phyloP scores from a whole-genome alignment of 2,888 invertebrate genomes.

The Monopis laevigella region DNA sequence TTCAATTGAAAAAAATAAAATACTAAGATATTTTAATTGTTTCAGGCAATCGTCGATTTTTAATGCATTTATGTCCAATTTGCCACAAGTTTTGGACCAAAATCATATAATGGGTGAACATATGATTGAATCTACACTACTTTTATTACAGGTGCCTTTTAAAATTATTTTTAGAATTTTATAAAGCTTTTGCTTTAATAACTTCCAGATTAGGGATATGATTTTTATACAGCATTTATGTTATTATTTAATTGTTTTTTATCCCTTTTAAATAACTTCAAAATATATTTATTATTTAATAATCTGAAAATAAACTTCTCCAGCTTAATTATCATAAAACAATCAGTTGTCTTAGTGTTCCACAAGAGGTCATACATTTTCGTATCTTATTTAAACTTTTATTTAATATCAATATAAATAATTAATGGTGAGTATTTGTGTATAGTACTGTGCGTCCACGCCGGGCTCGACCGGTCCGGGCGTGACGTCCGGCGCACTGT shows the following conservation, averaged over 20 bases:
- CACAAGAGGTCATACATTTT: not conserved
- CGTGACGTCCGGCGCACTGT: no score
- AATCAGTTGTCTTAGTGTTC: not conserved
- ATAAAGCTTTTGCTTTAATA: no score
- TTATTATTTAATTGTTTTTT: no score
- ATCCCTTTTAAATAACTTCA: no score
- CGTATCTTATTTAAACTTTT: not conserved
- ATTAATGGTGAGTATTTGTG: no score
- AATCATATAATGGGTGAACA: slow-evolving; percentile 94
- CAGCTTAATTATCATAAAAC: no score
- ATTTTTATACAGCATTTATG: no score
- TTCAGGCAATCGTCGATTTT: slow-evolving; percentile 90
- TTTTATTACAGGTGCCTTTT: slow-evolving; percentile 38
- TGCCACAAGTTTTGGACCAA: slow-evolving; percentile 94
- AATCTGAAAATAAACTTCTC: no score
- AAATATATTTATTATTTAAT: no score
- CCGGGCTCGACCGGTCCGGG: slow-evolving; percentile 72
- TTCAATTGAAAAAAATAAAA: no score
- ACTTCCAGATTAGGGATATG: no score
- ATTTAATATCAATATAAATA: not conserved
- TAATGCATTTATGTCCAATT: slow-evolving; percentile 92
- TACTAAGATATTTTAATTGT: slow-evolving; percentile 3
- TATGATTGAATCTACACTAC: slow-evolving; percentile 84
- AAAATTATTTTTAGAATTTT: not conserved
- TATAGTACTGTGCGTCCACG: slow-evolving; percentile 31